These are phyloP conservation scores for Helarctos malayanus DNA, from an alignment of 2,797 vertebrate species.

Conservation along the genomic window DNA sequence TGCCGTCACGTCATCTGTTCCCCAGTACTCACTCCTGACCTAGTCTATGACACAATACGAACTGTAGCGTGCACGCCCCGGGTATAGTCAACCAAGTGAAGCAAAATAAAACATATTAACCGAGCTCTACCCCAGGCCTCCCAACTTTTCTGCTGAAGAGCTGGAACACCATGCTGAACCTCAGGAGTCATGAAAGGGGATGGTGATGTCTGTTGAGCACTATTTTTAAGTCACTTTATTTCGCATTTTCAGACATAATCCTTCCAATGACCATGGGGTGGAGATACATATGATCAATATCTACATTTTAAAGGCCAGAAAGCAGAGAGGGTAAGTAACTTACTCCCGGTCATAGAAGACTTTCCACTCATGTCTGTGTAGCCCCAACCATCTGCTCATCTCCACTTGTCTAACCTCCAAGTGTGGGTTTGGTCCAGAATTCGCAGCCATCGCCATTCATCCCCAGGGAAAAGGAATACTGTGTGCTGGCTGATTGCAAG, in stretches of 20 bases:
- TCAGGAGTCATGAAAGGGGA: no score
- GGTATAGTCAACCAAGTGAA: not conserved
- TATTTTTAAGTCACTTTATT: not conserved
- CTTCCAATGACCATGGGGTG: not conserved
- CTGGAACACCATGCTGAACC: not conserved
- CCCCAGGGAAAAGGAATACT: not conserved
- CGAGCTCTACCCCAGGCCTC: not conserved
- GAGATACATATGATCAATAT: not conserved
- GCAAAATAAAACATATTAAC: not conserved
- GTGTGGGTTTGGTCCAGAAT: not conserved
- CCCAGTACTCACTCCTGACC: not conserved
- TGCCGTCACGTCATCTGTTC: not conserved
- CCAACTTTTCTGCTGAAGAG: no score
- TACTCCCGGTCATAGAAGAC: not conserved
- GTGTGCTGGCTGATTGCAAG: not conserved
- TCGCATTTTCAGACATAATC: conserved; percentile 8
- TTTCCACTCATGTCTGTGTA: not conserved
- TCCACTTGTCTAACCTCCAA: not conserved
- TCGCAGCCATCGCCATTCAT: not conserved
- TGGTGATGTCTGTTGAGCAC: not conserved
- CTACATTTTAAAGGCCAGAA: not conserved
- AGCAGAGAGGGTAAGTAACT: not conserved
- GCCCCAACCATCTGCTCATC: not conserved
- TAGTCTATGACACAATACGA: not conserved
- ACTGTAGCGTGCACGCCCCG: fast-evolving